These are phyloP conservation scores for Amblyjoppa proteus DNA, from an alignment of 2,888 invertebrate genomes.

Conservation along the genomic window DNA sequence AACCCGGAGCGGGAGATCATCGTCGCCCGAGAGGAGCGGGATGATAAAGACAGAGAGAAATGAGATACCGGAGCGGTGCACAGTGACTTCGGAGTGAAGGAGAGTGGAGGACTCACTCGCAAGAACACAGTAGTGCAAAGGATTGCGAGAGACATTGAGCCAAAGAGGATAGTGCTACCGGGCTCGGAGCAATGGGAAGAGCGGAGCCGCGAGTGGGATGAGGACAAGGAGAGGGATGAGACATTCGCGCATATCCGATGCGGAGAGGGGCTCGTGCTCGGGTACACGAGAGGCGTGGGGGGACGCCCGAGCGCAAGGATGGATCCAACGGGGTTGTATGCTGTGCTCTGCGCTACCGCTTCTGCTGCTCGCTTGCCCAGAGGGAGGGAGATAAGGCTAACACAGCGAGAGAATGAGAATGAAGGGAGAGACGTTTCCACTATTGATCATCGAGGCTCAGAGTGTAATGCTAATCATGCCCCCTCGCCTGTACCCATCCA, in stretches of 20 bases:
- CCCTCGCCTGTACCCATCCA: constrained; percentile 74
- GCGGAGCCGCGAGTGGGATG: constrained; percentile 66
- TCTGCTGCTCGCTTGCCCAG: constrained; percentile 68
- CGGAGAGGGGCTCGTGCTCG: constrained; percentile 67
- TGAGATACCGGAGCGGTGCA: constrained; percentile 37
- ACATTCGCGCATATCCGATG: constrained; percentile 83
- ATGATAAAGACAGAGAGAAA: constrained; percentile 58
- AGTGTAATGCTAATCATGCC: constrained; percentile 85
- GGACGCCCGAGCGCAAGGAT: constrained; percentile 65
- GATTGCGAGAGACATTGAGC: constrained; percentile 66
- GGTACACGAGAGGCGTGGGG: constrained; percentile 66
- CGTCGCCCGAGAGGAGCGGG: constrained; percentile 45
- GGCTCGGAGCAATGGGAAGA: constrained; percentile 66
- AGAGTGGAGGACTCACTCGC: constrained; percentile 30
- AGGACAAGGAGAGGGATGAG: constrained; percentile 75
- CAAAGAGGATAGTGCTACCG: constrained; percentile 59
- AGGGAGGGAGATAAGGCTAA: constrained; percentile 83
- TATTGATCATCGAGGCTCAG: constrained; percentile 85
- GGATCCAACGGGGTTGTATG: constrained; percentile 72
- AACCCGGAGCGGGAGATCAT: constrained; percentile 31
- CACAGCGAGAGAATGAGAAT: constrained; percentile 83
- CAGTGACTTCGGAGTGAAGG: constrained; percentile 32
- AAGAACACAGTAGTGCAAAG: constrained; percentile 49
- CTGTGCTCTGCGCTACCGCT: constrained; percentile 48
- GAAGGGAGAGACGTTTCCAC: constrained; percentile 85